Conservation (phyloP, 2,113 vertebrate genomes). For the Uropsilus gracilis region DNA sequence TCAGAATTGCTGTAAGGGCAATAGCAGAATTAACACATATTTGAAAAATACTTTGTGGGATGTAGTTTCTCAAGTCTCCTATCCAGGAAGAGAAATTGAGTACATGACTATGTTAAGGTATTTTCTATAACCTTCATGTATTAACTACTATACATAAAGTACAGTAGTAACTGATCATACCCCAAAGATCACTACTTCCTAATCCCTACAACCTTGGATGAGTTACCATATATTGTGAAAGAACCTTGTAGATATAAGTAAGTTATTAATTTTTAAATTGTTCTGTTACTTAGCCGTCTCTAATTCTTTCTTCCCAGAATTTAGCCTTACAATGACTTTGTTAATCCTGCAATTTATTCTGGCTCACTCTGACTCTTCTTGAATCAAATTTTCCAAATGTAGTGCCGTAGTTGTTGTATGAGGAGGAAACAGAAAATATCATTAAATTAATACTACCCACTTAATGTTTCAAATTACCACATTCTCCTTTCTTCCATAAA, state of each 20-base stretch:
- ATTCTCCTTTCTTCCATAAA: not conserved
- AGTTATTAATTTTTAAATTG: not conserved
- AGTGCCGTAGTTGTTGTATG: not conserved
- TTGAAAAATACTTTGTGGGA: conserved; percentile 3
- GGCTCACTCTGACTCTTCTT: too few species aligned
- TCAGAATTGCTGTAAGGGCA: conserved; percentile 20
- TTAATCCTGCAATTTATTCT: too few species aligned
- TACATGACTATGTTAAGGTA: not conserved
- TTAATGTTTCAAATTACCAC: not conserved
- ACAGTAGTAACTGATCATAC: rapidly evolving
- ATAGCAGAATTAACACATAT: conserved; percentile 15
- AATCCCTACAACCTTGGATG: not conserved
- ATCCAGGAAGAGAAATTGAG: not conserved
- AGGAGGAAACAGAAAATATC: not conserved
- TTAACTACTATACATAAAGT: too few species aligned
- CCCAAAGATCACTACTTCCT: not conserved
- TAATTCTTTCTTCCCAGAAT: too few species aligned
- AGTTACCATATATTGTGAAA: not conserved
- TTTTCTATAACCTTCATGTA: not conserved
- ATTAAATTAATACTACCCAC: not conserved
- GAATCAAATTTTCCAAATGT: too few species aligned
- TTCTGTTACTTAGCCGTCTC: not conserved
- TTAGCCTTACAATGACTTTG: too few species aligned
- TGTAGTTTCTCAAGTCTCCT: not conserved
- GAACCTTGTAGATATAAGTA: not conserved